Conservation (phyloP, 2,888 invertebrate species). For the Apamea epomidion region DNA sequence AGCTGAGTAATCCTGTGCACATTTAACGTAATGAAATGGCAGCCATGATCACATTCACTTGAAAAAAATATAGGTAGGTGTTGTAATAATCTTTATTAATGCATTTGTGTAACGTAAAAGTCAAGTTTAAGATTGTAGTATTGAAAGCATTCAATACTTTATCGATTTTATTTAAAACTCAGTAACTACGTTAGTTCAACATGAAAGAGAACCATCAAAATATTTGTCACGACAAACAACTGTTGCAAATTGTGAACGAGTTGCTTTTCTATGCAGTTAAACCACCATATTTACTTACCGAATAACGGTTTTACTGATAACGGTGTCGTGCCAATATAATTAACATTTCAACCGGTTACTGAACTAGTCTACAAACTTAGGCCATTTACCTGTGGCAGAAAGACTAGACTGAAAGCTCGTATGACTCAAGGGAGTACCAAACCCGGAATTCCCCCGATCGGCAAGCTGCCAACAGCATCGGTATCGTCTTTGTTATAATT, state of each 20-base stretch:
- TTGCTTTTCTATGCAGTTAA: conserved; percentile 24
- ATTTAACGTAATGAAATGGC: conserved; percentile 68
- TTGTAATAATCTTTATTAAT: conserved; percentile 31
- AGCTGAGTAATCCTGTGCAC: conserved; percentile 71
- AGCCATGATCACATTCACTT: conserved; percentile 60
- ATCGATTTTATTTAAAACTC: conserved; percentile 9
- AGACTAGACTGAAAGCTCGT: conserved; percentile 27
- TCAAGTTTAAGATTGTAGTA: conserved; percentile 7
- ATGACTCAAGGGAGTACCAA: conserved; percentile 56
- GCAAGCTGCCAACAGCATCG: conserved; percentile 61
- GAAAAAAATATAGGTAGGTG: conserved; percentile 42
- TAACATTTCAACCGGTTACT: conserved; percentile 59
- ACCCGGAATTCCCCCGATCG: conserved; percentile 59
- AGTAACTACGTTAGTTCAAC: neutral
- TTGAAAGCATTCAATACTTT: conserved; percentile 12
- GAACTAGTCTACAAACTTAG: conserved; percentile 56
- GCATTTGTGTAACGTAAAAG: conserved; percentile 11
- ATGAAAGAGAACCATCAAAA: conserved; percentile 13
- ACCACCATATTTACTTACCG: conserved; percentile 43
- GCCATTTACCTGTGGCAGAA: conserved; percentile 44
- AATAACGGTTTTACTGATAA: conserved; percentile 60
- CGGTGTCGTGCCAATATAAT: conserved; percentile 55
- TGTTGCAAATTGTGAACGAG: conserved; percentile 29
- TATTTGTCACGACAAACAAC: conserved; percentile 35
- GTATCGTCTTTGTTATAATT: conserved; percentile 50